phyloP scores from a whole-genome alignment of 2,113 vertebrate species.

The Elaphurus davidianus region DNA sequence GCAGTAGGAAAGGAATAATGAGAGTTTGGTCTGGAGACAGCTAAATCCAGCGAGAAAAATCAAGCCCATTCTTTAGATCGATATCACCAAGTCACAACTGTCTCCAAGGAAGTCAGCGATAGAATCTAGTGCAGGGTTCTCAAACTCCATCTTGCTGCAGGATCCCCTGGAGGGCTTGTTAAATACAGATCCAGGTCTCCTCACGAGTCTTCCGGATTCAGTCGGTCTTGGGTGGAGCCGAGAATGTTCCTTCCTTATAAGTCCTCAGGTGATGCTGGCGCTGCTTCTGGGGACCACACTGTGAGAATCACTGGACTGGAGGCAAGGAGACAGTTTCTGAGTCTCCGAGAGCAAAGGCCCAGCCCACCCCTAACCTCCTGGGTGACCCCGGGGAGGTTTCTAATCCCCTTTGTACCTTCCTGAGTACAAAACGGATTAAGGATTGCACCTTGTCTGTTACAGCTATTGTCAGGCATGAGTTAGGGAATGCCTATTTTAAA shows the following conservation, averaged over 20 bases:
- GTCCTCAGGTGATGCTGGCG: background rate
- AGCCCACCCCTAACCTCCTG: fast-evolving
- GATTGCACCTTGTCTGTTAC: background rate
- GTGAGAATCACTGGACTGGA: background rate
- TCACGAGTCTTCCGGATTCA: background rate
- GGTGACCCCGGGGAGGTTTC: background rate
- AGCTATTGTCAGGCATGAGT: background rate
- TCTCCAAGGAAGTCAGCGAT: background rate
- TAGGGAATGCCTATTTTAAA: background rate
- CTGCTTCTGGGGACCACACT: background rate
- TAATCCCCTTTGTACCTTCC: background rate
- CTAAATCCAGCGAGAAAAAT: background rate
- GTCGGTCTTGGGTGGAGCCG: too few relatives aligned
- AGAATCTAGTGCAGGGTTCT: background rate
- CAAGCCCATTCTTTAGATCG: background rate
- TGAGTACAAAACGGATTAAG: background rate
- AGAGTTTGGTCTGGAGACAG: background rate
- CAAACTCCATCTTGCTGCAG: background rate
- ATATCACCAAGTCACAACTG: background rate
- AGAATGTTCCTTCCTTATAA: background rate
- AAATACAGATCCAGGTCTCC: background rate
- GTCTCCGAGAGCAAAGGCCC: background rate
- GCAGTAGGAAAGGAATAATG: background rate
- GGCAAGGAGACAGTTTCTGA: background rate
- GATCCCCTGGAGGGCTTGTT: too few relatives aligned